Percentiles rank a stretch among this genome's conserved stretches.
phyloP scores from a whole-genome alignment of 2,113 vertebrate genomes.

The Promerops cafer region DNA sequence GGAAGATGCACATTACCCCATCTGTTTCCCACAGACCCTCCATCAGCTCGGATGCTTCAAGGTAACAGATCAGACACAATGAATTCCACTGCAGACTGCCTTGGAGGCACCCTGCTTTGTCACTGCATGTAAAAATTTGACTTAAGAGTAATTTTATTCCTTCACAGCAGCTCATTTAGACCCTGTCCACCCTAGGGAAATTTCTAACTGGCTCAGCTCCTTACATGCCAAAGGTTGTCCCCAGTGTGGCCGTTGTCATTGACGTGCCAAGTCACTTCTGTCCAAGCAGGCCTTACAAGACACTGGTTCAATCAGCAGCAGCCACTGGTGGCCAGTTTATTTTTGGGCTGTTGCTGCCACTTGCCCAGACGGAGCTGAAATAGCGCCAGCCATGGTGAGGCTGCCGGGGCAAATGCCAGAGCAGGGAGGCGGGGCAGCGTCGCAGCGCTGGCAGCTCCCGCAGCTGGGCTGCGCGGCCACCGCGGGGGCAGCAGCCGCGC shows the following conservation, averaged over 20 bases:
- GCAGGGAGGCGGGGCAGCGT: not conserved
- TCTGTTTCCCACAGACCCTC: not conserved
- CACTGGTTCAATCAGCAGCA: not conserved
- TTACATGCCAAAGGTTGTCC: not conserved
- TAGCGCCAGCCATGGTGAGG: not conserved
- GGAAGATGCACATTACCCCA: not conserved
- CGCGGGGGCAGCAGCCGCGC: fast-evolving
- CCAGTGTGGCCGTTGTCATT: not conserved
- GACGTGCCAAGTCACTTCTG: not conserved
- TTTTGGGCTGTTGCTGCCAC: not conserved
- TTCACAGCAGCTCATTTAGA: not conserved
- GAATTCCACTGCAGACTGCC: not conserved
- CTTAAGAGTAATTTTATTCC: not conserved
- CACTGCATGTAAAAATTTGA: not conserved
- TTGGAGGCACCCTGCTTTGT: not conserved
- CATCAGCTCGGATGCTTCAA: not conserved
- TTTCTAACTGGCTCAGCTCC: not conserved
- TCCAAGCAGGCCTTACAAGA: not conserved
- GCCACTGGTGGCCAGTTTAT: not conserved
- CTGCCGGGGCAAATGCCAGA: not conserved
- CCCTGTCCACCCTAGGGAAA: not conserved
- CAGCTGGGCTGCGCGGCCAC: not conserved
- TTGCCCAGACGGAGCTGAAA: not conserved
- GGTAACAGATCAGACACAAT: not conserved
- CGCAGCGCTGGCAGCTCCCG: not conserved